phyloP scores from a whole-genome alignment of 2,113 vertebrate genomes.

The Trogon melanurus region DNA sequence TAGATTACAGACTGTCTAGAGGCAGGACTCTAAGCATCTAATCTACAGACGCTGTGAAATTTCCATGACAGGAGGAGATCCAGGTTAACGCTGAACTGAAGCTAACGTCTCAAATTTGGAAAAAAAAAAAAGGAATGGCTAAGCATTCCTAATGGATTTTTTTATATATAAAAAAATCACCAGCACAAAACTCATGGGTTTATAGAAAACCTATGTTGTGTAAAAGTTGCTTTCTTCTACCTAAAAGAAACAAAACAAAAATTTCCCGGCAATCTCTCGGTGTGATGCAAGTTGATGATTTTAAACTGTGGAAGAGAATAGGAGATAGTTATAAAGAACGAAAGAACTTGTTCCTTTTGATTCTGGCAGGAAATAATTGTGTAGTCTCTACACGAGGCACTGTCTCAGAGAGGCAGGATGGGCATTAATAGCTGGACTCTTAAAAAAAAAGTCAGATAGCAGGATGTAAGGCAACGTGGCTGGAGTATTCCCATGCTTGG shows the following conservation, averaged over 20 bases:
- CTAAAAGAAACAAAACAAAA: neutral
- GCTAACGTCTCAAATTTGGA: neutral
- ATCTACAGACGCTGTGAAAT: neutral
- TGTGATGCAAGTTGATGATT: neutral
- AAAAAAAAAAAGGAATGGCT: neutral
- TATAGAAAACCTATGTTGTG: neutral
- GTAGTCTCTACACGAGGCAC: neutral
- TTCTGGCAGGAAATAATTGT: neutral
- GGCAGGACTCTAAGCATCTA: neutral
- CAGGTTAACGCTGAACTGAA: neutral
- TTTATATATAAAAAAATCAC: neutral
- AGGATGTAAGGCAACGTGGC: neutral
- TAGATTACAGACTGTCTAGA: neutral
- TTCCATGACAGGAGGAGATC: neutral
- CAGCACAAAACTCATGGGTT: neutral
- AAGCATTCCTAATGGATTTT: neutral
- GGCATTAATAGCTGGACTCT: neutral
- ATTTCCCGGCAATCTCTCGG: neutral
- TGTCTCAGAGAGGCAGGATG: neutral
- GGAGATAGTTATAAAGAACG: neutral
- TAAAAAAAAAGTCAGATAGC: neutral
- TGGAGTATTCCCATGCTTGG: neutral
- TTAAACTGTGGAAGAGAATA: neutral
- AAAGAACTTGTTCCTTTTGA: neutral
- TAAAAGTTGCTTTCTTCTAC: neutral